These are phyloP conservation scores for Phacellophora camtschatica DNA, from an alignment of 30 jellyfish, hydroid and myxozoan species.

Conservation along the genomic window DNA sequence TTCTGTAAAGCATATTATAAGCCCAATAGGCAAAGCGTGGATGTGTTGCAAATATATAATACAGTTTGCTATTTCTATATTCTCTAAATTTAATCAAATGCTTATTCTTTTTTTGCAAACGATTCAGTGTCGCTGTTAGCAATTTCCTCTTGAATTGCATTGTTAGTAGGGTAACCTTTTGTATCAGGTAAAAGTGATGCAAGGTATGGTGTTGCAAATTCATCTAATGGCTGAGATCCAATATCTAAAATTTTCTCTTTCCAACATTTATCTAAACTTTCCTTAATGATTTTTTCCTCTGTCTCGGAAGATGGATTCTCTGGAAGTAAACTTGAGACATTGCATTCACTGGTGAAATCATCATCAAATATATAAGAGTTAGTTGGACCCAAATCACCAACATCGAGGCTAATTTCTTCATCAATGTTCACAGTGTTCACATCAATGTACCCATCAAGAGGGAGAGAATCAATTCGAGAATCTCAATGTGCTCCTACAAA, in stretches of 20 bases:
- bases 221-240: neutral
- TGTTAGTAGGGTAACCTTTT: too few relatives aligned
- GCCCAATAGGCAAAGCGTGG: conserved; percentile 33
- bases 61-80: neutral
- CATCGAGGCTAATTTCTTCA: neutral
- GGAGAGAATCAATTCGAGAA: too few relatives aligned
- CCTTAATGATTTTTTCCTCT: neutral
- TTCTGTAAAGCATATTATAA: conserved; percentile 5
- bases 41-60: conserved; percentile 10
- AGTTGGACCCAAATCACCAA: neutral
- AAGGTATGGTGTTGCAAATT: too few relatives aligned
- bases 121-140: neutral
- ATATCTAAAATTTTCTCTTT: neutral
- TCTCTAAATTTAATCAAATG: conserved; percentile 24
- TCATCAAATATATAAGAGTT: neutral
- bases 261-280: neutral
- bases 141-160: neutral
- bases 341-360: neutral
- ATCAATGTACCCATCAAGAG: too few relatives aligned
- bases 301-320: neutral
- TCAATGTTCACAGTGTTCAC: neutral
- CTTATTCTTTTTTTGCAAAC: neutral
- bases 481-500: neutral
- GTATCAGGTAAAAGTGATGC: too few relatives aligned
- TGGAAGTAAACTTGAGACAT: neutral